phyloP scores from a whole-genome alignment of 2,888 invertebrate genomes.

The Drosophila prolongata region DNA sequence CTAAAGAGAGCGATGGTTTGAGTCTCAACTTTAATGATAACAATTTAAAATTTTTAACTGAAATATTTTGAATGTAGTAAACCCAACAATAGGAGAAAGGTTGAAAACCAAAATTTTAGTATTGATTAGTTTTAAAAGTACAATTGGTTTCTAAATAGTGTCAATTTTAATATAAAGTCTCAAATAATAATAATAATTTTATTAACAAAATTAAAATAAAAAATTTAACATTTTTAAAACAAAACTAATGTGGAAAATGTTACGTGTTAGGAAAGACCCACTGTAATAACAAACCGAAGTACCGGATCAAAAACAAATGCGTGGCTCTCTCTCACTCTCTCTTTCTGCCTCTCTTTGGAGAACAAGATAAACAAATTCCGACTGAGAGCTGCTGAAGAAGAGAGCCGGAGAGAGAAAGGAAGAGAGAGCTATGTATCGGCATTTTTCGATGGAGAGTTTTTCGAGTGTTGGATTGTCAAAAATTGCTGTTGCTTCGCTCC shows the following conservation, averaged over 20 bases:
- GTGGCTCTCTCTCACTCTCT: constrained; percentile 7
- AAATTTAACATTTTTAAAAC: background rate
- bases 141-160: too few relatives aligned
- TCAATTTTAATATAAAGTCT: too few relatives aligned
- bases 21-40: too few relatives aligned
- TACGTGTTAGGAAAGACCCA: background rate
- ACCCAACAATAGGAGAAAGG: too few relatives aligned
- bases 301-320: constrained; percentile 10
- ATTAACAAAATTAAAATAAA: background rate
- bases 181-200: background rate
- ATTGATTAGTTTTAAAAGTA: too few relatives aligned
- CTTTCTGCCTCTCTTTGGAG: constrained; percentile 22
- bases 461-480: constrained; percentile 32
- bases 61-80: too few relatives aligned
- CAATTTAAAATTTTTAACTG: too few relatives aligned
- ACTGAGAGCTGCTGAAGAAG: background rate
- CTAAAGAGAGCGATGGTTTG: background rate
- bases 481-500: constrained; percentile 13
- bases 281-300: constrained; percentile 13
- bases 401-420: constrained; percentile 3
- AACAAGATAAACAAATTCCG: constrained; percentile 39
- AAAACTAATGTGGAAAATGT: background rate
- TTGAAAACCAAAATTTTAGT: too few relatives aligned
- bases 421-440: constrained; percentile 30
- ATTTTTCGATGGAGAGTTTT: constrained; percentile 15